Percentiles rank a stretch among this genome's conserved stretches.
These are phyloP conservation scores for Noctua fimbriata DNA, from an alignment of 2,888 invertebrate genomes.

Conservation along the genomic window DNA sequence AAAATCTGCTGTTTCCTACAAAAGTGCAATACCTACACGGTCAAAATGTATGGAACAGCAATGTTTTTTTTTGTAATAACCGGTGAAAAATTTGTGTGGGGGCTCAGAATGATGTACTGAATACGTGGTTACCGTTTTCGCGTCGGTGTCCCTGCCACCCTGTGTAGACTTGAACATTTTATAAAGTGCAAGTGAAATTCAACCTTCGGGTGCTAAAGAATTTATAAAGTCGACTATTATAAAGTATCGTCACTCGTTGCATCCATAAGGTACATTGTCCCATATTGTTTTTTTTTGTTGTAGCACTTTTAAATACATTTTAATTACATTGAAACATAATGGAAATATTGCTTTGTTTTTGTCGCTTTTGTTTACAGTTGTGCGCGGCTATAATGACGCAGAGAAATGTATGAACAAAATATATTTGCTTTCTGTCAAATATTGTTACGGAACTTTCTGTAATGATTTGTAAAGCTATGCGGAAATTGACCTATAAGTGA, in stretches of 20 bases:
- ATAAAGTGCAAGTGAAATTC: not conserved
- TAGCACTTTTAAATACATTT: not conserved
- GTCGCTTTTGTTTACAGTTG: not conserved
- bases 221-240: not conserved
- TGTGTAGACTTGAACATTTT: not conserved
- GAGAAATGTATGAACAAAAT: not conserved
- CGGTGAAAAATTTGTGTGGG: no score
- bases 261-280: not conserved
- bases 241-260: not conserved
- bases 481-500: not conserved
- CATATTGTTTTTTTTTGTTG: not conserved
- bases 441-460: not conserved
- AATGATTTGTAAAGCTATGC: not conserved
- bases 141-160: no score
- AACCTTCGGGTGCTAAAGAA: not conserved
- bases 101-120: no score
- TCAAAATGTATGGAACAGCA: no score
- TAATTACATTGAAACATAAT: not conserved
- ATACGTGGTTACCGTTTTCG: no score
- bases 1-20: no score
- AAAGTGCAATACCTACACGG: no score
- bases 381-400: not conserved
- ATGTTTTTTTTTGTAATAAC: no score
- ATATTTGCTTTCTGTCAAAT: not conserved
- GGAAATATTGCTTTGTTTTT: not conserved